Conservation (phyloP, 92 coral and sea anemone genomes). For the Zoanthus gigantus region DNA sequence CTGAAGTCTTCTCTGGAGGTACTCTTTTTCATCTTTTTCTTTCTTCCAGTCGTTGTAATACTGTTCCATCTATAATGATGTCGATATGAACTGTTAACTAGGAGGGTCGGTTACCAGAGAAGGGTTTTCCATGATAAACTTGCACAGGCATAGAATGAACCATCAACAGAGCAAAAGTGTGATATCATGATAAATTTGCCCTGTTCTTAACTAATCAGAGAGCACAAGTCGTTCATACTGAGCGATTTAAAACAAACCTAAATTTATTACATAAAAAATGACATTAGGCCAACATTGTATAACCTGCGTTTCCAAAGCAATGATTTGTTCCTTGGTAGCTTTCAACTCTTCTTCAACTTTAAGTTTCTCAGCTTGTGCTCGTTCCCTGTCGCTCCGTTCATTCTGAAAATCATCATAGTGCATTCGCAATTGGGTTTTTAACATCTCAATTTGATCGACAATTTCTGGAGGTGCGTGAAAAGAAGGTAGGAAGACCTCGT, state of each 20-base stretch:
- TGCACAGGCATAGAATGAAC: background rate
- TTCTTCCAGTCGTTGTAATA: constrained; percentile 86
- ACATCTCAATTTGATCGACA: constrained; percentile 82
- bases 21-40: constrained; percentile 90
- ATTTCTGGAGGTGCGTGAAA: constrained; percentile 60
- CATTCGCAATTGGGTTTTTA: constrained; percentile 89
- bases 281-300: background rate
- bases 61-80: constrained; percentile 59
- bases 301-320: constrained; percentile 85
- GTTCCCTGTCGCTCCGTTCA: constrained; percentile 92
- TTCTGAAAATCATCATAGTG: constrained; percentile 91
- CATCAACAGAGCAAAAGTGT: background rate
- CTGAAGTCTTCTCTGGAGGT: constrained; percentile 72
- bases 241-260: background rate
- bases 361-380: constrained; percentile 90
- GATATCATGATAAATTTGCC: background rate
- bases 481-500: constrained; percentile 16
- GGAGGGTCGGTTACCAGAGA: too few relatives aligned
- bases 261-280: background rate
- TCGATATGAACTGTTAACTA: too few relatives aligned
- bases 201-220: background rate
- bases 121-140: background rate
- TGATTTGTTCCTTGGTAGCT: constrained; percentile 73
- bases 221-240: background rate
- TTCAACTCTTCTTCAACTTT: constrained; percentile 67